Percentiles rank a stretch among this genome's conserved stretches.
phyloP scores from a whole-genome alignment of 1,140 invertebrate genomes.

The Ylistrum balloti region DNA sequence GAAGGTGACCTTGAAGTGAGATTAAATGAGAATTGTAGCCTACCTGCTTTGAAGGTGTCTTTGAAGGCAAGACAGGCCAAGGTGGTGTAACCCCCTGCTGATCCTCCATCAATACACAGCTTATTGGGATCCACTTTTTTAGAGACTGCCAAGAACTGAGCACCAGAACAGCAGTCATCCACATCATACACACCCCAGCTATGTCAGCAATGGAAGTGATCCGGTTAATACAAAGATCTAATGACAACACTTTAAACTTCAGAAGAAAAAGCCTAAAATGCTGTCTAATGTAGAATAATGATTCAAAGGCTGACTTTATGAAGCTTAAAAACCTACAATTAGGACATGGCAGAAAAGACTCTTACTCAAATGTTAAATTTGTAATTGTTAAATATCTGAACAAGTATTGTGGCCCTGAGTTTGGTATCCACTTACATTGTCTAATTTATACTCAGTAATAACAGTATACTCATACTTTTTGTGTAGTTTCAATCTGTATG shows the following conservation, averaged over 20 bases:
- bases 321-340: too few relatives aligned
- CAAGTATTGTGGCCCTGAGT: too few relatives aligned
- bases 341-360: too few relatives aligned
- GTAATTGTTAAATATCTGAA: too few relatives aligned
- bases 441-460: too few relatives aligned
- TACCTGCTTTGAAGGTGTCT: conserved; percentile 80
- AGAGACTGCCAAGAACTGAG: conserved; percentile 71
- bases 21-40: not conserved
- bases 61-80: conserved; percentile 79
- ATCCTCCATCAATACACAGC: conserved; percentile 82
- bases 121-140: conserved; percentile 77
- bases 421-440: too few relatives aligned
- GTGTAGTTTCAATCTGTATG: conserved; percentile 78
- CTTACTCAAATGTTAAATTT: too few relatives aligned
- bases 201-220: not conserved
- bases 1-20: conserved; percentile 41
- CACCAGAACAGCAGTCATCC: conserved; percentile 81
- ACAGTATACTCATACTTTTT: conserved; percentile 66
- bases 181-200: conserved; percentile 82
- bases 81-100: conserved; percentile 82
- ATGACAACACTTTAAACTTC: too few relatives aligned
- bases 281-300: too few relatives aligned
- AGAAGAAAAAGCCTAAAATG: too few relatives aligned
- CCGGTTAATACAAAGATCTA: not conserved
- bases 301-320: too few relatives aligned